Base-by-base conservation (phyloP, 1,140 invertebrate genomes). In the Ruditapes philippinarum region DNA sequence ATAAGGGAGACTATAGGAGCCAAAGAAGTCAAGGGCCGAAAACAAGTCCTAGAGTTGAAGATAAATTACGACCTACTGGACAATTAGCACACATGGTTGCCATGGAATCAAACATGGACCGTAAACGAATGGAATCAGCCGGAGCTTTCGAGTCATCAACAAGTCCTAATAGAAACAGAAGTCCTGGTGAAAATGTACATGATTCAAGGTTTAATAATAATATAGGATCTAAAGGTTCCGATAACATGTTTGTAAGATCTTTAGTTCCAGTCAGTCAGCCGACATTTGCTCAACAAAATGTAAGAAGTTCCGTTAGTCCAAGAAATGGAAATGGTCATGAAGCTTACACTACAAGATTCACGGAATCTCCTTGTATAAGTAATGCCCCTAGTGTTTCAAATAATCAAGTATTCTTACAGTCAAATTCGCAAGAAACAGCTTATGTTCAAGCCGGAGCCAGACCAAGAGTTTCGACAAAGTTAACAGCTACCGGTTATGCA, bases 81-180 rank as follows among this genome's bases (percentile, higher is more conserved):
- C 70, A 83, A 31, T 25, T 86, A 4, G 42, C 51, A 1, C 82
- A 40, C 19, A 84, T 84, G 82, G 25, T 73, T 11, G 82, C 82
- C 17, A 62, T 76, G 73, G 74, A 86, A 45, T 22, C 73, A 42
- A 86, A 54, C 54, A 51, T 17, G n/a, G 33, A 62, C 4, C 17
- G 17, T 22, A 81, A 65, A 65, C 19, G 79, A 40, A 54, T 76
- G 73, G 65, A 70, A n/a, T 14, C 38, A 4, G 65, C 65, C 36
- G 33, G 33, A 17, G 38, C 17, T 49, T 33, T 49, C 33, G 40
- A 49, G 9, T 25, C 40, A 49, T 25, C 33, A n/a, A 25, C 1
- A 25, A n/a, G n/a, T 19, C 5, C 28, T 25, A 31, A 19, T 14
- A 9, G 22, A 4, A 36, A 12, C 65, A 78, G 28, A 36, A 54